Evolutionary conservation across 2,113 vertebrate genomes (phyloP).

Genomic region (Martes martes): DNA sequence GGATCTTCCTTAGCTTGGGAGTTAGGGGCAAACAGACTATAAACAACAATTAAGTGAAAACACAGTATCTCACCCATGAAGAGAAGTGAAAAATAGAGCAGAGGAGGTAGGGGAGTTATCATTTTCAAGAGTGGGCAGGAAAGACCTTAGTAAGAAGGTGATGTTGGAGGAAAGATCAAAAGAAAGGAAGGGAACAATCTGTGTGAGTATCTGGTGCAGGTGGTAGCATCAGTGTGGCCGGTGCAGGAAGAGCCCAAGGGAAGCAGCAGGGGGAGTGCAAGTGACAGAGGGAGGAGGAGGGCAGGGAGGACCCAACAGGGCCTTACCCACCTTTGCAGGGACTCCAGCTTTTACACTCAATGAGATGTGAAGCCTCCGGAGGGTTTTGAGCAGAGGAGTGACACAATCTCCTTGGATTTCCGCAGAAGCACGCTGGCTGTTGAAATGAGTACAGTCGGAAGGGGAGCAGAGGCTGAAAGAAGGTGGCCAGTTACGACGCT

Average conservation of each 20-base stretch:
- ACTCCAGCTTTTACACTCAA: background rate
- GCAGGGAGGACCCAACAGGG: background rate
- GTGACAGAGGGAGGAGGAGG: background rate
- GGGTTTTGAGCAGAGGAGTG: background rate
- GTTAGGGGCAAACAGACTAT: background rate
- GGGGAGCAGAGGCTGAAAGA: background rate
- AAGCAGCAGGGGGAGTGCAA: background rate
- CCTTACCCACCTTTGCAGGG: background rate
- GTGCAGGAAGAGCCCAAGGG: background rate
- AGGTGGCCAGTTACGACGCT: background rate
- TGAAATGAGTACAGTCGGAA: background rate
- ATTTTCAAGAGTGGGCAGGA: background rate
- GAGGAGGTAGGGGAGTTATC: background rate
- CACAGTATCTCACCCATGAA: background rate
- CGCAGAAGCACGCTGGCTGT: background rate
- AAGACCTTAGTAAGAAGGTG: background rate
- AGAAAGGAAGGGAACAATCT: background rate
- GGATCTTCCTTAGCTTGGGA: background rate
- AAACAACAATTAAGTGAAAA: slow-evolving; percentile 14
- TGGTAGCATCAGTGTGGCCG: background rate
- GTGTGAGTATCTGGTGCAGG: background rate
- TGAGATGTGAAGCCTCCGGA: background rate
- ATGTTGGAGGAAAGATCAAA: background rate
- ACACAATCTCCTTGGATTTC: background rate
- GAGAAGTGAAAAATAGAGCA: background rate